These are phyloP conservation scores for Sussaba pulchella DNA, from an alignment of 2,888 invertebrate genomes.

Conservation along the genomic window DNA sequence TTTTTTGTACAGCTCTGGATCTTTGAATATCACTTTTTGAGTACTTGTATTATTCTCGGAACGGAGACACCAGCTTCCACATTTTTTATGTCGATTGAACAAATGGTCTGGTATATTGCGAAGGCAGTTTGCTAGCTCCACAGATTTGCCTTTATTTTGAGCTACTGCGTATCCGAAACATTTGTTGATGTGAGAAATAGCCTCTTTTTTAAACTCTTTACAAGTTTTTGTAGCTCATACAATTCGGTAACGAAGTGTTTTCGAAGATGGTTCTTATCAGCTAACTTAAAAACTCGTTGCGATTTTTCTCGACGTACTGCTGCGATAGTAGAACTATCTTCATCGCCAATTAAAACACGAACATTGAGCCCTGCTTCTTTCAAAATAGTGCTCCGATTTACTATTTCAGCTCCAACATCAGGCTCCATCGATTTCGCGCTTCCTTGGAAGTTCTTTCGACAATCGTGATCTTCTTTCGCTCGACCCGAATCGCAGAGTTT, in stretches of 20 bases:
- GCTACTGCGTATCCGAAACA: conserved; percentile 66
- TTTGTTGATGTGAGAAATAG: conserved; percentile 65
- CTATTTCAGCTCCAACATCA: conserved; percentile 56
- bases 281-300: conserved; percentile 63
- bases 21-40: no score
- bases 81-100: no score
- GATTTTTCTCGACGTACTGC: conserved; percentile 54
- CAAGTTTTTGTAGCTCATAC: conserved; percentile 55
- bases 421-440: conserved; percentile 73
- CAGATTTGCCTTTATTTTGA: no score
- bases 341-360: no score
- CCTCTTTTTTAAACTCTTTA: conserved; percentile 47
- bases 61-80: no score
- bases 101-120: no score
- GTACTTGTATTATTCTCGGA: no score
- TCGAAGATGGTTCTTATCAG: conserved; percentile 67
- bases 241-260: conserved; percentile 68
- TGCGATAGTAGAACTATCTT: no score
- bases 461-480: conserved; percentile 68
- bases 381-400: conserved; percentile 64
- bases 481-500: conserved; percentile 64
- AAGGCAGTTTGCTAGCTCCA: no score
- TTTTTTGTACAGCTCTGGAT: no score
- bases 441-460: conserved; percentile 69
- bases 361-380: conserved; percentile 67